Percentiles rank a stretch among this genome's conserved stretches.
These are phyloP conservation scores for Lasioglossum pauxillum DNA, from an alignment of 2,888 invertebrate genomes.

Conservation along the genomic window DNA sequence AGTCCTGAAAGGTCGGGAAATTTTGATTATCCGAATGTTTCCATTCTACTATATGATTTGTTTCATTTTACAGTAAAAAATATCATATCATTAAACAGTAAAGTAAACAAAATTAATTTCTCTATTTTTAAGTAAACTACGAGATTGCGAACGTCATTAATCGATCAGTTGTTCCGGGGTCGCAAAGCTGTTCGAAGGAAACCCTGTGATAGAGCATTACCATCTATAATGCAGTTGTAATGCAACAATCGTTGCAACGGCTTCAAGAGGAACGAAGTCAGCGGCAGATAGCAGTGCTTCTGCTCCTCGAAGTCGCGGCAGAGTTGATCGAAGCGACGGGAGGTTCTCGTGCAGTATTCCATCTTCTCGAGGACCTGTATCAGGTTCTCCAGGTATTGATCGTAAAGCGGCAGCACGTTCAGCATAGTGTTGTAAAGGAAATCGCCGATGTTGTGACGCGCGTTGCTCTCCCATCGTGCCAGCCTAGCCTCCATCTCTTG, in stretches of 20 bases:
- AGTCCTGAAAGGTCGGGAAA: slow-evolving; percentile 86
- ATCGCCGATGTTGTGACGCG: slow-evolving; percentile 90
- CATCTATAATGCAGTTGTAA: slow-evolving; percentile 91
- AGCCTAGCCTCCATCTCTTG: slow-evolving; percentile 91
- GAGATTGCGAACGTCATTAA: too few species aligned
- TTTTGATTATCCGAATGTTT: background rate
- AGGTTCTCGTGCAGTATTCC: slow-evolving; percentile 91
- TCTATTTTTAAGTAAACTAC: too few species aligned
- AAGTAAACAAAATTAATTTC: too few species aligned
- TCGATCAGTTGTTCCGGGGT: too few species aligned
- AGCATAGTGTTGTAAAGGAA: slow-evolving; percentile 89
- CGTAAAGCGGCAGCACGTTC: slow-evolving; percentile 88
- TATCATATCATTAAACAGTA: too few species aligned
- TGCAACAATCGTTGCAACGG: slow-evolving; percentile 94
- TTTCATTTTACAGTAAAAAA: too few species aligned
- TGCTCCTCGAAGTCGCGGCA: slow-evolving; percentile 92
- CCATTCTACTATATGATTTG: too few species aligned
- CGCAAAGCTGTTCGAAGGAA: too few species aligned
- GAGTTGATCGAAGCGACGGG: slow-evolving; percentile 88
- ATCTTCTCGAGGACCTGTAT: slow-evolving; percentile 91
- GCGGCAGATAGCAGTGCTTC: slow-evolving; percentile 94
- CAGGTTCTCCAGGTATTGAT: slow-evolving; percentile 90
- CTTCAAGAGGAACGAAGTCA: slow-evolving; percentile 92
- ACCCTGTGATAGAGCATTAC: slow-evolving; percentile 83
- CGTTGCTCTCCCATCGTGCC: slow-evolving; percentile 89